A percentile compares a stretch with the other conserved stretches of the same genome.
These are phyloP conservation scores for Gambusia holbrooki DNA, from an alignment of 2,113 vertebrate genomes.

Conservation along the genomic window DNA sequence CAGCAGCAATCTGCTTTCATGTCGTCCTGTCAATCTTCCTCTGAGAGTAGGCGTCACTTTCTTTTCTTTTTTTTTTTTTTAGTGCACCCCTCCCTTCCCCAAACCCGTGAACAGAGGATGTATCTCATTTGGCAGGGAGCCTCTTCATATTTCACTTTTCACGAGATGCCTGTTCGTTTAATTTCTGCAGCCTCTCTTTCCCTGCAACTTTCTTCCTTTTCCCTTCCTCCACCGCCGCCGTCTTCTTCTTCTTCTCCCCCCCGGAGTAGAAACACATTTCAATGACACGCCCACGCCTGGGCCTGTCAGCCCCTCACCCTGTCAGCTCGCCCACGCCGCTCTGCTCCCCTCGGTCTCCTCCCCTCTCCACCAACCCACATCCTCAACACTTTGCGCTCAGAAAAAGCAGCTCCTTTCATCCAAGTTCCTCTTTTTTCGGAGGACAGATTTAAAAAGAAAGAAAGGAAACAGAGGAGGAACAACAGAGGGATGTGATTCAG, in stretches of 20 bases:
- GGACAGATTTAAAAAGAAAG: conserved; percentile 21
- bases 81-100: conserved; percentile 11
- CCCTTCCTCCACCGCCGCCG: not conserved
- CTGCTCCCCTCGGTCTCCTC: conserved; percentile 59
- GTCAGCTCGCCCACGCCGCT: conserved; percentile 75
- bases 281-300: conserved; percentile 79
- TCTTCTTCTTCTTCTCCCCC: conserved; percentile 35
- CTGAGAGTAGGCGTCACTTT: conserved; percentile 64
- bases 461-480: conserved; percentile 37
- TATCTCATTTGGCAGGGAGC: conserved; percentile 71
- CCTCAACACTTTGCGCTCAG: conserved; percentile 69
- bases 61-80: conserved; percentile 26
- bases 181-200: conserved; percentile 58
- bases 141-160: conserved; percentile 65
- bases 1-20: conserved; percentile 62
- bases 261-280: conserved; percentile 77
- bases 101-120: conserved; percentile 54
- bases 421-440: conserved; percentile 69
- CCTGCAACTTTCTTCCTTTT: conserved; percentile 38
- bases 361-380: conserved; percentile 71
- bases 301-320: conserved; percentile 78
- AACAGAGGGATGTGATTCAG: conserved; percentile 61
- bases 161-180: conserved; percentile 65
- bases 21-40: conserved; percentile 67
- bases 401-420: conserved; percentile 71